phyloP scores from a whole-genome alignment of 2,797 vertebrate species.

The Anas capensis region DNA sequence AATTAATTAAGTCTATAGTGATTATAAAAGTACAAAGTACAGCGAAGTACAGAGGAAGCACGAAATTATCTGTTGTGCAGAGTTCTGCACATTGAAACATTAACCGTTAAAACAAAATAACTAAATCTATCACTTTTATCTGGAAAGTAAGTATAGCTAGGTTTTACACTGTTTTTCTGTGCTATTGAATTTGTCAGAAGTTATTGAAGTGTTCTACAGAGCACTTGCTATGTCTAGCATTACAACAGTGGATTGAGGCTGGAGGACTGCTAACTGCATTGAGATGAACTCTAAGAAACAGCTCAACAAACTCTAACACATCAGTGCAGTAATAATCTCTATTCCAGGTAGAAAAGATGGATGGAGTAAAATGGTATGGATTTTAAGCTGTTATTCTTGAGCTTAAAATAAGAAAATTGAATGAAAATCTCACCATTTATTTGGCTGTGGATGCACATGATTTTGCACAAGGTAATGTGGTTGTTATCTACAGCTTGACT shows the following conservation, averaged over 20 bases:
- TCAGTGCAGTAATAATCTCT: background rate
- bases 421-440: background rate
- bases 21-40: background rate
- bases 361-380: background rate
- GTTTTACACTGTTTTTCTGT: background rate
- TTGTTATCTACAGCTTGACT: background rate
- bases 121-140: background rate
- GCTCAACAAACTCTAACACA: background rate
- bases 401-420: background rate
- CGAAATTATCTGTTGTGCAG: background rate
- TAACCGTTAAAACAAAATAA: background rate
- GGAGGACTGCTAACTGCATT: background rate
- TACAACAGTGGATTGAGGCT: background rate
- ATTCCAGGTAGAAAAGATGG: background rate
- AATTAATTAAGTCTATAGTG: background rate
- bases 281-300: background rate
- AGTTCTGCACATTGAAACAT: background rate
- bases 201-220: background rate
- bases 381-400: background rate
- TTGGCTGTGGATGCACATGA: background rate
- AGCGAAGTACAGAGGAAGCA: background rate
- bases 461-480: background rate
- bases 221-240: background rate
- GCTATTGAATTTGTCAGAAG: background rate
- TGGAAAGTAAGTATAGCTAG: background rate